Percentiles rank a stretch among this genome's conserved stretches.
phyloP scores from a whole-genome alignment of 2,888 invertebrate species.

The Mellilla xanthometata region DNA sequence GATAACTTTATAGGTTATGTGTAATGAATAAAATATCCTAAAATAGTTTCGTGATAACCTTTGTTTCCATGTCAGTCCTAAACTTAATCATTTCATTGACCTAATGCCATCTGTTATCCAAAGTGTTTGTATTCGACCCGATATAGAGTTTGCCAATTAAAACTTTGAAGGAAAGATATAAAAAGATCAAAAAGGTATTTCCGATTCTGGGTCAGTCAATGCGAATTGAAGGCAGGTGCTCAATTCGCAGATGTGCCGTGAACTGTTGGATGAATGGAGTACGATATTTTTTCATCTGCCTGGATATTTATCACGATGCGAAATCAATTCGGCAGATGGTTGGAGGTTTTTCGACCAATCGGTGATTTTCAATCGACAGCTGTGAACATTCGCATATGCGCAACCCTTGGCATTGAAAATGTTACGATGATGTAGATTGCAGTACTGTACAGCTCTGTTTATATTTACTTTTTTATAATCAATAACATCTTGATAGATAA shows the following conservation, averaged over 20 bases:
- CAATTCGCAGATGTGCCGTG: slow-evolving; percentile 2
- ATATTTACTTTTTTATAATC: too few species aligned
- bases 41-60: too few species aligned
- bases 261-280: slow-evolving; percentile 13
- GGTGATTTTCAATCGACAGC: slow-evolving; percentile 25
- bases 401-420: slow-evolving; percentile 10
- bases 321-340: slow-evolving; percentile 39
- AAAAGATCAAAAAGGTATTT: neutral
- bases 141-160: neutral
- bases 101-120: slow-evolving; percentile 17
- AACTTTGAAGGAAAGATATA: slow-evolving; percentile 3
- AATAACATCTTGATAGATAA: too few species aligned
- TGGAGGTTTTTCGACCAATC: slow-evolving; percentile 30
- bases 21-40: too few species aligned
- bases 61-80: too few species aligned
- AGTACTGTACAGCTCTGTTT: too few species aligned
- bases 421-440: neutral
- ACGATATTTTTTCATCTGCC: slow-evolving; percentile 33
- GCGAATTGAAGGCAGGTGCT: slow-evolving; percentile 6
- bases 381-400: slow-evolving; percentile 20
- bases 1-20: too few species aligned
- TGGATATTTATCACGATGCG: slow-evolving; percentile 29
- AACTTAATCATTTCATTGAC: slow-evolving; percentile 7
- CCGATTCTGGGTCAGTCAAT: neutral
- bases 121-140: slow-evolving; percentile 1